Percentiles rank a stretch among this genome's conserved stretches.
Conservation (phyloP, 1,140 invertebrate species). For the Drosophila bipectinata region DNA sequence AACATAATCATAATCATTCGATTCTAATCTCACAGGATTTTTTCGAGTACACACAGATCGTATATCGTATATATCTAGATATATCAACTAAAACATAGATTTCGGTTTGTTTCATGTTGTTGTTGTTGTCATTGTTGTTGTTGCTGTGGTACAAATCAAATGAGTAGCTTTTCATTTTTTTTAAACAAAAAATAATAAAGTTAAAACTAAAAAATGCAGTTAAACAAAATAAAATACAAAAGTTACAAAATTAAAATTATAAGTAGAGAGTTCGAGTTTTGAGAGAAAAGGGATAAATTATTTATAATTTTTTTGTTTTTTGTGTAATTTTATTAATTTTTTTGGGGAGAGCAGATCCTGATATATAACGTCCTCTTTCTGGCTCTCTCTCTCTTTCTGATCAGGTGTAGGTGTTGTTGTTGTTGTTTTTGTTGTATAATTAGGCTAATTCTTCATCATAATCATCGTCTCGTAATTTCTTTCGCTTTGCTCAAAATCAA, state of each 20-base stretch:
- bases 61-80: constrained; percentile 10
- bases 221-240: constrained; percentile 33
- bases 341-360: constrained; percentile 10
- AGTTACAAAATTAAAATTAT: constrained; percentile 51
- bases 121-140: constrained; percentile 12
- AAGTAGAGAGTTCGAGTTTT: constrained; percentile 11
- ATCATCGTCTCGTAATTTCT: constrained; percentile 28
- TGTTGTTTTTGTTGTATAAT: constrained; percentile 34
- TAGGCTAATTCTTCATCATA: constrained; percentile 43
- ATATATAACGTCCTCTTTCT: neutral
- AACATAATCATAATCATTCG: constrained; percentile 22
- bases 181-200: constrained; percentile 35
- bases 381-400: constrained; percentile 25
- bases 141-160: constrained; percentile 20
- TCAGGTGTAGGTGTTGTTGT: constrained; percentile 3
- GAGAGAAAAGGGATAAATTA: constrained; percentile 16
- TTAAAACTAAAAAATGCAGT: constrained; percentile 11
- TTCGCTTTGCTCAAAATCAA: constrained; percentile 49
- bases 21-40: constrained; percentile 7
- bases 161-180: constrained; percentile 12
- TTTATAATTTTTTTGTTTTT: neutral
- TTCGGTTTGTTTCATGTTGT: neutral
- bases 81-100: constrained; percentile 1
- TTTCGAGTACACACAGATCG: constrained; percentile 20
- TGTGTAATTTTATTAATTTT: neutral